These are phyloP conservation scores for Ischnus inquisitorius DNA, from an alignment of 2,888 invertebrate genomes.

Conservation along the genomic window DNA sequence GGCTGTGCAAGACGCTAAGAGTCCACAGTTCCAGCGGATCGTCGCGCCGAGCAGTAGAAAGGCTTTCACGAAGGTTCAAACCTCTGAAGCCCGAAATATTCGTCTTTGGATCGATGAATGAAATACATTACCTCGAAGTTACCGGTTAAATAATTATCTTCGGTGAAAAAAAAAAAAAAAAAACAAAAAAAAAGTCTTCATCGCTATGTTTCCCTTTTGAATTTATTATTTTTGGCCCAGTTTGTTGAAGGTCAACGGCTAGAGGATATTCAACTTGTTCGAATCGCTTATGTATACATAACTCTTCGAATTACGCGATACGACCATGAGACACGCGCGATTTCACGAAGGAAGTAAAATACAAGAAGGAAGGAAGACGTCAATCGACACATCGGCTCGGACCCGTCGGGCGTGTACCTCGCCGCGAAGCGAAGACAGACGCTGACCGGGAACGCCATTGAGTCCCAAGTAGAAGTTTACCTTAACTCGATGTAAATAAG, in stretches of 20 bases:
- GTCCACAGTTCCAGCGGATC: conserved; percentile 56
- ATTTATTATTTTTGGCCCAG: neutral
- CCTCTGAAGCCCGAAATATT: conserved; percentile 41
- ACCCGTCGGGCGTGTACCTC: conserved; percentile 66
- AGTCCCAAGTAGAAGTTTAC: conserved; percentile 80
- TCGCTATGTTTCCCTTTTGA: neutral
- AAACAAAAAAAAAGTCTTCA: neutral
- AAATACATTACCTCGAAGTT: neutral
- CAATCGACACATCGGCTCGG: conserved; percentile 73
- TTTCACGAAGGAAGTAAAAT: conserved; percentile 25
- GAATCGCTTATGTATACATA: neutral
- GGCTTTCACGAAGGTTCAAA: conserved; percentile 20
- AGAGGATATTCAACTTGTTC: neutral
- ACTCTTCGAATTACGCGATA: neutral
- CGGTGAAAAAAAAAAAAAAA: neutral
- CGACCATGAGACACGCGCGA: neutral
- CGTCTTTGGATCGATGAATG: neutral
- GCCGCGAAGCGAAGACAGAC: conserved; percentile 80
- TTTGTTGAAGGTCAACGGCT: conserved; percentile 18
- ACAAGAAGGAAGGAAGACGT: conserved; percentile 74
- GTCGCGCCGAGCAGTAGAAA: conserved; percentile 13
- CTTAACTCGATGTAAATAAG: conserved; percentile 82
- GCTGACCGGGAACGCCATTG: conserved; percentile 80
- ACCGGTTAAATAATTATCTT: neutral
- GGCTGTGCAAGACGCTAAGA: conserved; percentile 18